Percentiles rank a stretch among this genome's conserved stretches.
Conservation (phyloP, 2,797 vertebrate species). For the Choloepus didactylus region DNA sequence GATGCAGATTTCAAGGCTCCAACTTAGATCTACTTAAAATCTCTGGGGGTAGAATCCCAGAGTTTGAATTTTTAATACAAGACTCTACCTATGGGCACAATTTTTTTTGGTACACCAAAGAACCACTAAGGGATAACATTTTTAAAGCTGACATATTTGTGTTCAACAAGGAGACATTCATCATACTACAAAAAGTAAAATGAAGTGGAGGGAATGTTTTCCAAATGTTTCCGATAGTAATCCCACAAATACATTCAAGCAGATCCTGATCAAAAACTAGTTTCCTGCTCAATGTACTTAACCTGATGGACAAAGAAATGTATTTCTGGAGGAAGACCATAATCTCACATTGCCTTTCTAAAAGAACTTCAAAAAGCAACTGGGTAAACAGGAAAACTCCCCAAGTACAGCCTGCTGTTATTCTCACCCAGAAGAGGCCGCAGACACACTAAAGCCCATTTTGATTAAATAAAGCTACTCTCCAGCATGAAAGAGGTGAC, state of each 20-base stretch:
- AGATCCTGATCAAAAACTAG: background rate
- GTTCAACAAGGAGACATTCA: background rate
- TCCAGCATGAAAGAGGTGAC: background rate
- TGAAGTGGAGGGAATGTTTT: background rate
- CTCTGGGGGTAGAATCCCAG: background rate
- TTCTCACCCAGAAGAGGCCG: background rate
- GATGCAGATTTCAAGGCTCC: background rate
- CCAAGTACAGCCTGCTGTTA: background rate
- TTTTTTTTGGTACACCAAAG: background rate
- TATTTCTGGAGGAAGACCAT: background rate
- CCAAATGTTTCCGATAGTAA: background rate
- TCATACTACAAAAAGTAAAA: constrained; percentile 17
- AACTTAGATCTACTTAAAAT: background rate
- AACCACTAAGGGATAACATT: background rate
- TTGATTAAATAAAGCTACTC: background rate
- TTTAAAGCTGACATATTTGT: constrained; percentile 23
- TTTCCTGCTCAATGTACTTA: background rate
- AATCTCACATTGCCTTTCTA: background rate
- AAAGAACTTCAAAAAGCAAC: constrained; percentile 53
- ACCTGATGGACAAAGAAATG: background rate
- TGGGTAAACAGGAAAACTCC: constrained; percentile 48
- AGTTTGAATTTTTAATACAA: background rate
- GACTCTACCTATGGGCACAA: background rate
- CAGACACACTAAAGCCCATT: background rate
- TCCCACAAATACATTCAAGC: background rate